Percentiles rank a stretch among this genome's conserved stretches.
These are phyloP conservation scores for Drosophila buzzatii DNA, from an alignment of 2,888 invertebrate species.

Conservation along the genomic window DNA sequence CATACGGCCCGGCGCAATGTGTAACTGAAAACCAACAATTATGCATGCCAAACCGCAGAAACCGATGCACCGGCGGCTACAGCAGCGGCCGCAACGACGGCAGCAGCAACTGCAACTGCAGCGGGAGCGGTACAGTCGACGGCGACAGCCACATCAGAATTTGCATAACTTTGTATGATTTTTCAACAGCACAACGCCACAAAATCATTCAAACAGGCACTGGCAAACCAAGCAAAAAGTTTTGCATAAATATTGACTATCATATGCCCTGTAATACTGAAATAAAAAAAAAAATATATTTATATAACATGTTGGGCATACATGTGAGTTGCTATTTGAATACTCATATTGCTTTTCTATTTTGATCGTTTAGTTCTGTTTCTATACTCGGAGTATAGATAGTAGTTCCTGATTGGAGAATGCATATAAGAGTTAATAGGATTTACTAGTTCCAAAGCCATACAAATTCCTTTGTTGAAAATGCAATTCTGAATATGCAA, in stretches of 20 bases:
- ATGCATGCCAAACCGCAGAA: conserved; percentile 77
- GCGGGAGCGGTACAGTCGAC: conserved; percentile 15
- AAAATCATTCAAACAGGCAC: conserved; percentile 75
- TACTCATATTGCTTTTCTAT: neutral
- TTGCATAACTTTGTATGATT: conserved; percentile 78
- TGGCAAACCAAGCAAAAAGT: neutral
- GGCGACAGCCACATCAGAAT: conserved; percentile 68
- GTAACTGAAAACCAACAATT: conserved; percentile 80
- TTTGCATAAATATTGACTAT: neutral
- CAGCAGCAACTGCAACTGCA: conserved; percentile 8
- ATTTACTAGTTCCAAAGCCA: neutral
- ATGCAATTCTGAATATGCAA: neutral
- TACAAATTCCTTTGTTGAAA: neutral
- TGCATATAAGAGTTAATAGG: neutral
- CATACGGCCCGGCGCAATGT: conserved; percentile 48
- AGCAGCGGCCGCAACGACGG: conserved; percentile 26
- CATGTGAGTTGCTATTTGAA: neutral
- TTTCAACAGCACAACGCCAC: conserved; percentile 73
- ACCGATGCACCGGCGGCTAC: conserved; percentile 63
- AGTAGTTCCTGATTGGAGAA: neutral
- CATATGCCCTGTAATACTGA: conserved; percentile 13
- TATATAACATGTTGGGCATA: neutral
- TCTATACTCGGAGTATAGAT: neutral
- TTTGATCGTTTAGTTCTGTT: neutral
- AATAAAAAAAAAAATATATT: neutral